A percentile compares a stretch with the other conserved stretches of the same genome.
phyloP scores from a whole-genome alignment of 1,140 invertebrate species.

The Lordiphosa collinella region DNA sequence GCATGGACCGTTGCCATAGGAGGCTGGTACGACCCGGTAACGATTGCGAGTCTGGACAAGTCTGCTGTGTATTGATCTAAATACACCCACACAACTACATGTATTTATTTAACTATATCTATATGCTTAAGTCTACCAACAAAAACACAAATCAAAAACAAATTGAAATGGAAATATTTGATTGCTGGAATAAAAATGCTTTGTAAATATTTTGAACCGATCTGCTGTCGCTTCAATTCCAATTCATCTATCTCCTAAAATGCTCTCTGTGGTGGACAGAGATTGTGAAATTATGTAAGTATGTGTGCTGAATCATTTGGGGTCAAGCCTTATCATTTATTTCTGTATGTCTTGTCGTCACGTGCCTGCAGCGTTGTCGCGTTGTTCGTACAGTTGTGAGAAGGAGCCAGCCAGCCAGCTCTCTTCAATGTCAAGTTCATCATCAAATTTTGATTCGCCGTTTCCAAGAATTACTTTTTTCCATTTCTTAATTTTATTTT shows the following conservation, averaged over 20 bases:
- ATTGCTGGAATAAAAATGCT: constrained; percentile 40
- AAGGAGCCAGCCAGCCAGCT: background rate
- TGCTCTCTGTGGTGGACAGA: background rate
- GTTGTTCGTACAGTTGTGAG: constrained; percentile 30
- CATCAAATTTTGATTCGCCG: constrained; percentile 11
- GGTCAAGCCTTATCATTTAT: background rate
- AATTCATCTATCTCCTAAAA: background rate
- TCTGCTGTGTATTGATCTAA: constrained; percentile 67
- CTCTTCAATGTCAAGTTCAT: constrained; percentile 72
- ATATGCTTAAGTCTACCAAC: constrained; percentile 45
- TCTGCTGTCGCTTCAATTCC: background rate
- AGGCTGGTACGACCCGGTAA: constrained; percentile 54
- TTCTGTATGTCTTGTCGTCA: constrained; percentile 9
- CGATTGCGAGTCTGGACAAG: constrained; percentile 64
- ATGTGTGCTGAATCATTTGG: constrained; percentile 26
- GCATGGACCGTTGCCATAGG: constrained; percentile 55
- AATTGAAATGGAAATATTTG: constrained; percentile 32
- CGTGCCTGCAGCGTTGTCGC: constrained; percentile 14
- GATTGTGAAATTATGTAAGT: constrained; percentile 33
- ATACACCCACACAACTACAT: constrained; percentile 31
- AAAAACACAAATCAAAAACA: constrained; percentile 5
- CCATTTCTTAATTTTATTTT: constrained; percentile 1
- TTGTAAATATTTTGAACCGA: constrained; percentile 41
- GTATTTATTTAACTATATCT: constrained; percentile 64
- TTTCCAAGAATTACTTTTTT: constrained; percentile 2